Percentiles rank a stretch among this genome's conserved stretches.
Conservation (phyloP, 2,113 vertebrate species). For the Nansenia antarctica region DNA sequence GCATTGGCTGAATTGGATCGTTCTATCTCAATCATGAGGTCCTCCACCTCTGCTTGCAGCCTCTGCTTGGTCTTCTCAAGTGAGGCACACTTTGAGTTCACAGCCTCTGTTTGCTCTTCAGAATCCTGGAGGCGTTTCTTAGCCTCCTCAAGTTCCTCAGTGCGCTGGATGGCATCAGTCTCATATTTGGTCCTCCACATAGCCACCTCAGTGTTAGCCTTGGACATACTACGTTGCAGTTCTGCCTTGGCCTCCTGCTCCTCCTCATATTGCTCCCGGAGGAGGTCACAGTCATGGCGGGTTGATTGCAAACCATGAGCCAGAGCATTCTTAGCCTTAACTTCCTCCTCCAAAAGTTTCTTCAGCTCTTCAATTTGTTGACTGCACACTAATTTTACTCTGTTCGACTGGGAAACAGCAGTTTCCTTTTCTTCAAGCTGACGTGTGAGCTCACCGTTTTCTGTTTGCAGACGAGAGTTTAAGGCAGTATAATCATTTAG, state of each 20-base stretch:
- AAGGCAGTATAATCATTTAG: constrained; percentile 72
- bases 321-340: constrained; percentile 50
- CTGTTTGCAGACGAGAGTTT: constrained; percentile 62
- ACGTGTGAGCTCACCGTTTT: constrained; percentile 60
- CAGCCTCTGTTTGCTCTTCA: constrained; percentile 36
- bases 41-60: constrained; percentile 60
- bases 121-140: constrained; percentile 31
- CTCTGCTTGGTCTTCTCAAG: constrained; percentile 71
- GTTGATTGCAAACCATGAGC: constrained; percentile 1
- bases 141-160: background rate
- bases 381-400: constrained; percentile 68
- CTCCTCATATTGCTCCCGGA: too few relatives aligned
- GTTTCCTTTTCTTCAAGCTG: constrained; percentile 74
- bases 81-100: constrained; percentile 18
- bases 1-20: constrained; percentile 56
- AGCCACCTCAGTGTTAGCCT: background rate
- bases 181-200: background rate
- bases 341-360: constrained; percentile 77
- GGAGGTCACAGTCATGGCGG: too few relatives aligned
- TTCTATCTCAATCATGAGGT: constrained; percentile 77
- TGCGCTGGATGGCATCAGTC: background rate
- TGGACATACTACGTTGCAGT: too few relatives aligned
- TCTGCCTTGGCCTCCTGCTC: too few relatives aligned
- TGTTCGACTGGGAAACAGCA: constrained; percentile 63
- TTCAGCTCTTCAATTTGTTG: constrained; percentile 76